A percentile compares a stretch with the other conserved stretches of the same genome.
Conservation (phyloP, 2,797 vertebrate species). For the Glyptemys insculpta region DNA sequence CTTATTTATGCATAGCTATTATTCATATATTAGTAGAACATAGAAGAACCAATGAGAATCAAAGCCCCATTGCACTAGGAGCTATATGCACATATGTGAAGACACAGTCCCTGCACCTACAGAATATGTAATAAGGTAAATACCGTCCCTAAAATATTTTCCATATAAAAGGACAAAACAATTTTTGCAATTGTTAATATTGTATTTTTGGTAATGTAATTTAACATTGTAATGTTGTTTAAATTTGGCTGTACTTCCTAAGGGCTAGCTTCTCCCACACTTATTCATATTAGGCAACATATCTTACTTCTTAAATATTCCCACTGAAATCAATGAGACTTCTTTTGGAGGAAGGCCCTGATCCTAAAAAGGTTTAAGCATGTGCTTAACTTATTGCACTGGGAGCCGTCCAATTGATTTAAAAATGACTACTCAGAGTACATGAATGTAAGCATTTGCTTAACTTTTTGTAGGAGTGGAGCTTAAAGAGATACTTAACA, state of each 20-base stretch:
- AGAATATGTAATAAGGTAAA: not conserved
- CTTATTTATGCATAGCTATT: not conserved
- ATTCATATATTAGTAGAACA: not conserved
- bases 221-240: not conserved
- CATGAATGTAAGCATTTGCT: not conserved
- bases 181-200: not conserved
- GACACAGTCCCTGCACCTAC: not conserved
- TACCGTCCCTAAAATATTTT: not conserved
- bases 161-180: not conserved
- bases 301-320: not conserved
- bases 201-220: not conserved
- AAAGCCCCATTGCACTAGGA: not conserved
- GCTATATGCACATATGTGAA: not conserved
- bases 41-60: not conserved
- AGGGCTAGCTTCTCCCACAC: not conserved
- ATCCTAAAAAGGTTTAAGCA: not conserved
- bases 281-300: not conserved
- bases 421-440: not conserved
- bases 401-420: not conserved
- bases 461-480: not conserved
- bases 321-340: not conserved
- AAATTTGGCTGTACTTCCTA: not conserved
- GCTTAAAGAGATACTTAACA: not conserved
- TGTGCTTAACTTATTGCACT: not conserved
- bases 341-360: not conserved